A percentile compares a stretch with the other conserved stretches of the same genome.
Evolutionary conservation across 2,113 vertebrate genomes (phyloP).

Genomic region (Oryzias celebensis): DNA sequence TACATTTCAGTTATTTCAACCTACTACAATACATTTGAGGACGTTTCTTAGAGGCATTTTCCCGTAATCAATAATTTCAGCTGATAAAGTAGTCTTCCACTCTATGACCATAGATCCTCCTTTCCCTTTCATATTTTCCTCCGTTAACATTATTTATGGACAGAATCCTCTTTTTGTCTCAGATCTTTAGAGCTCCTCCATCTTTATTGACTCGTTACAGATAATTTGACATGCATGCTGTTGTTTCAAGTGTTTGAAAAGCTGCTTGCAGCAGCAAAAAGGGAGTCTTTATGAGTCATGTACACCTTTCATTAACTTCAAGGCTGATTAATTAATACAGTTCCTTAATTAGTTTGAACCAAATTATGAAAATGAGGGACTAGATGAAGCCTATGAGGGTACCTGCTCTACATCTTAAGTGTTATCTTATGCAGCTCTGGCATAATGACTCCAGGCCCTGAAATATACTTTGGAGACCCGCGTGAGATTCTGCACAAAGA

Average conservation of each 20-base stretch:
- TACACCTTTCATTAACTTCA: conserved; percentile 16
- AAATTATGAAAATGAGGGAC: conserved; percentile 24
- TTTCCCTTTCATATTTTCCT: too few relatives aligned
- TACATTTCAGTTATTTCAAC: too few relatives aligned
- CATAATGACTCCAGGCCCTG: conserved; percentile 3
- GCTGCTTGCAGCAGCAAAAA: not conserved
- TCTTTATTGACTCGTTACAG: not conserved
- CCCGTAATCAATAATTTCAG: too few relatives aligned
- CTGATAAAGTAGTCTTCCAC: too few relatives aligned
- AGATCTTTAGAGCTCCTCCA: too few relatives aligned
- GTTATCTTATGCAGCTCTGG: conserved; percentile 6
- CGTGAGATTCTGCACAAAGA: not conserved
- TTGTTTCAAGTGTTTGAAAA: not conserved
- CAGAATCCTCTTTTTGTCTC: too few relatives aligned
- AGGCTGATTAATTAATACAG: conserved; percentile 8
- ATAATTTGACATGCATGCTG: too few relatives aligned
- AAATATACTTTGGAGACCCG: conserved; percentile 17
- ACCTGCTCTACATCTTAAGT: conserved; percentile 5
- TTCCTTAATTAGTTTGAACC: conserved; percentile 20
- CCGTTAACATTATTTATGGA: too few relatives aligned
- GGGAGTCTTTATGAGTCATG: conserved; percentile 11
- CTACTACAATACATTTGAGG: too few relatives aligned
- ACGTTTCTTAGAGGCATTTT: too few relatives aligned
- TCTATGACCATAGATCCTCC: too few relatives aligned
- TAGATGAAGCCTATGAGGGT: conserved; percentile 15